Evolutionary conservation across 2,797 vertebrate species (phyloP), one percentile per base, ranked within the genome.

Genomic region (Anabas testudineus): DNA sequence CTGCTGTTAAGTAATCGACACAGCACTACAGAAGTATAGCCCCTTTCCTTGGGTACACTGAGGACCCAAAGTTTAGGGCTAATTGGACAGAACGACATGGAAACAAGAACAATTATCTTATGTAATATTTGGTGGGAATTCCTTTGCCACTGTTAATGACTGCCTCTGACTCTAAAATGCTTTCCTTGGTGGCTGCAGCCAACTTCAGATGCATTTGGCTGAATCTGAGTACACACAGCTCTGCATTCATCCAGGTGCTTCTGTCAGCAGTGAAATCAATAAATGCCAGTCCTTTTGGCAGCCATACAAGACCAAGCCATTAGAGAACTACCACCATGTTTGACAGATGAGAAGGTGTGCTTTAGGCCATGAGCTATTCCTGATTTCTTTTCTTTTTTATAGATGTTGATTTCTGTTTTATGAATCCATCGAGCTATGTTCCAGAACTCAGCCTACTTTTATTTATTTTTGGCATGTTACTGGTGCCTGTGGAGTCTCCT

Each of bases 241-340:
- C n/a, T 45, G 18, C 7, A 55, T 10, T 37, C 19, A 19, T 37
- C 7, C 19, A 7, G 32, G 37, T 37, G 34, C 34, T 21, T 55
- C 52, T 16, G 7, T 37, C 6, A 39, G 19, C 19, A 55, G 19
- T 55, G 34, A 55, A 55, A 15, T 55, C 52, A 55, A 21, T 55
- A 21, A 37, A 37, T 16, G 19, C 6, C 19, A 37, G 19, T 37
- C 30, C 10, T 28, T 19, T 19, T 32, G 37, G 24, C 55, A 42
- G 55, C 37, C 15, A 30, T 41, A 57, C 10, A 57, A 28, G 22
- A 16, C 14, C 22, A 57, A 43, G 37, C 22, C 21, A 18, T 24
- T 22, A 56, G 10, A 37, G 36, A 53, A 16, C 16, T 18, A 32
- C 5, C 5, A 7, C 41, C 41, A 42, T 30, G 28, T 32, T 32